Percentiles rank a stretch among this genome's conserved stretches.
Evolutionary conservation across 1,140 invertebrate species (phyloP).

Genomic region (Drosophila watanabei): DNA sequence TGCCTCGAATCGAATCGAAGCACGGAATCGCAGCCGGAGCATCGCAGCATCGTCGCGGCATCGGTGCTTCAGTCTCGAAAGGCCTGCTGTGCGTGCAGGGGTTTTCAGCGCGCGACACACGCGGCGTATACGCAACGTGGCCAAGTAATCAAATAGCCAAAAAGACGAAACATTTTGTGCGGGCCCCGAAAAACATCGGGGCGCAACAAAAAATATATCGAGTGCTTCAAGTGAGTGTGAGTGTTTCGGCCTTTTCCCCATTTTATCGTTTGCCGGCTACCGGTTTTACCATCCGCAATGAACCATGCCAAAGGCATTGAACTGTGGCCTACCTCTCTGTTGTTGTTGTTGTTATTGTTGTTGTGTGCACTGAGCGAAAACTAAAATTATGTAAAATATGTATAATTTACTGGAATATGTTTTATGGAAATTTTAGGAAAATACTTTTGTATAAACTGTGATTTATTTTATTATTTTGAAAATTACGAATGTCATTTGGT

Average conservation of each 20-base stretch:
- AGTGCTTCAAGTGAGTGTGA: conserved; percentile 33
- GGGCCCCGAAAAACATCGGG: conserved; percentile 1
- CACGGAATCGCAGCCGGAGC: conserved; percentile 33
- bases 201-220: conserved; percentile 28
- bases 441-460: background rate
- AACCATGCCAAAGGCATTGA: conserved; percentile 72
- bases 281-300: conserved; percentile 46
- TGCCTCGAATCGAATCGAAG: conserved; percentile 33
- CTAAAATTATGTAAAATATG: background rate
- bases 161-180: conserved; percentile 68
- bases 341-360: conserved; percentile 31
- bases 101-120: conserved; percentile 73
- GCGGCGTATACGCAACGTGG: conserved; percentile 73
- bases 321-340: conserved; percentile 46
- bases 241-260: conserved; percentile 39
- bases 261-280: conserved; percentile 54
- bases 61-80: conserved; percentile 74
- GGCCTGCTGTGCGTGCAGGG: conserved; percentile 81
- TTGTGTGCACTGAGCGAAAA: conserved; percentile 25
- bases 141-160: conserved; percentile 26
- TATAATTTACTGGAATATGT: no score
- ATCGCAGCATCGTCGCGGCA: conserved; percentile 29
- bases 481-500: background rate
- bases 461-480: background rate
- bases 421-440: background rate